A percentile compares a stretch with the other conserved stretches of the same genome.
Conservation (phyloP, 2,888 invertebrate species). For the Tachystola acroxantha region DNA sequence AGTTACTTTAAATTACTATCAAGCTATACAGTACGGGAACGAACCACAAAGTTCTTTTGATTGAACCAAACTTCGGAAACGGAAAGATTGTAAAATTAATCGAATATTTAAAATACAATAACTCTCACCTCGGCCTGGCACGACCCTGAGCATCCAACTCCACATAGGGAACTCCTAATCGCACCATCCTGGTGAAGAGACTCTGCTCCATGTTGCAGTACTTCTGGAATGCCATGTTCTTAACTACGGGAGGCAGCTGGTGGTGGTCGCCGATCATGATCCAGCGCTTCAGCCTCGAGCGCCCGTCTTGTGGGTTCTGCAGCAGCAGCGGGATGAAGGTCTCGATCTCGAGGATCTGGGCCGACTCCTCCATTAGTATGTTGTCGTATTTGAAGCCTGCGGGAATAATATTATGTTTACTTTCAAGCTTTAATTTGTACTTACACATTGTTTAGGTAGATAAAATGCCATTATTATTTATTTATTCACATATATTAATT, state of each 20-base stretch:
- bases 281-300: constrained; percentile 97
- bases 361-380: constrained; percentile 99
- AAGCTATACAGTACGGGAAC: too few relatives aligned
- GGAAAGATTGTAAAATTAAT: too few relatives aligned
- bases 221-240: constrained; percentile 99
- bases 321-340: constrained; percentile 98
- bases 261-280: constrained; percentile 99
- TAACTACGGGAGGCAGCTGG: constrained; percentile 99
- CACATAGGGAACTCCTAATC: constrained; percentile 97
- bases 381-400: constrained; percentile 98
- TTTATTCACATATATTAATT: too few relatives aligned
- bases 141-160: constrained; percentile 99
- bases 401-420: too few relatives aligned
- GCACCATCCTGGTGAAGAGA: constrained; percentile 96
- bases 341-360: constrained; percentile 99
- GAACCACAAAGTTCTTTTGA: too few relatives aligned
- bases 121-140: constrained; percentile 87
- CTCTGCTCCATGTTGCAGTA: constrained; percentile 99
- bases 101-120: too few relatives aligned
- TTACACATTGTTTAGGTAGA: too few relatives aligned
- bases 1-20: too few relatives aligned
- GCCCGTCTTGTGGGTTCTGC: constrained; percentile 99
- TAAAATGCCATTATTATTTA: too few relatives aligned
- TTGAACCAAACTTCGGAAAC: too few relatives aligned
- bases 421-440: too few relatives aligned